Evolutionary conservation across 2,113 vertebrate species (phyloP).

Genomic region (Zosterops japonicus): DNA sequence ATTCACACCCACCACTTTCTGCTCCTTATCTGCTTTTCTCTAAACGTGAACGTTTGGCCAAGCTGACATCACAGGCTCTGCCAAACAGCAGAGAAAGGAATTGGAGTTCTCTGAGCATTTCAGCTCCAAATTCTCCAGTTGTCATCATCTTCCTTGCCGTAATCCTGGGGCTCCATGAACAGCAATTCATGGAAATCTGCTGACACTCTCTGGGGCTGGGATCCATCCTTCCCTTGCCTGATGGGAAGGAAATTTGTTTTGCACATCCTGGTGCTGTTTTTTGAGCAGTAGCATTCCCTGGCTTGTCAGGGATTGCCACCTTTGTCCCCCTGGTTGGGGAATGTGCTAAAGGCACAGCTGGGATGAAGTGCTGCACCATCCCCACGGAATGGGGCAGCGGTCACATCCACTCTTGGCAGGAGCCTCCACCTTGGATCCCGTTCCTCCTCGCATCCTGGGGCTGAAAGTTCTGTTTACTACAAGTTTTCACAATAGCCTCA

Average conservation of each 20-base stretch:
- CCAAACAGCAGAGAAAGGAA: slow-evolving; percentile 2
- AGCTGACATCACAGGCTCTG: neutral
- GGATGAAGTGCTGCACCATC: slow-evolving; percentile 25
- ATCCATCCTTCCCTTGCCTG: neutral
- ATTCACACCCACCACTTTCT: neutral
- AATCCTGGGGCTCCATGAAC: neutral
- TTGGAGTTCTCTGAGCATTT: neutral
- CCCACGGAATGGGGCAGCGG: slow-evolving; percentile 52
- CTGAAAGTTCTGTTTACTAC: slow-evolving; percentile 63
- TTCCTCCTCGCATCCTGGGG: slow-evolving; percentile 58
- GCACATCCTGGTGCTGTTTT: slow-evolving; percentile 43
- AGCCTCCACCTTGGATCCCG: slow-evolving; percentile 45
- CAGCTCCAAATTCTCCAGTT: neutral
- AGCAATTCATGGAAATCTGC: neutral
- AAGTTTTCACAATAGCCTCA: slow-evolving; percentile 49
- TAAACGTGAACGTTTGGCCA: neutral
- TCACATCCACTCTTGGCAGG: slow-evolving; percentile 58
- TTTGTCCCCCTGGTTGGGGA: slow-evolving; percentile 24
- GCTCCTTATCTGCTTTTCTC: neutral
- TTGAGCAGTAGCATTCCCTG: neutral
- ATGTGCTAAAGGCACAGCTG: slow-evolving; percentile 19
- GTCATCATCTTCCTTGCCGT: neutral
- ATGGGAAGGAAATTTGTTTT: slow-evolving; percentile 36
- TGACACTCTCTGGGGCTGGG: neutral
- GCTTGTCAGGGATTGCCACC: neutral